Evolutionary conservation across 1,140 invertebrate species (phyloP), one percentile per base, ranked within the genome.

Genomic region (Drosophila nebulosa): DNA sequence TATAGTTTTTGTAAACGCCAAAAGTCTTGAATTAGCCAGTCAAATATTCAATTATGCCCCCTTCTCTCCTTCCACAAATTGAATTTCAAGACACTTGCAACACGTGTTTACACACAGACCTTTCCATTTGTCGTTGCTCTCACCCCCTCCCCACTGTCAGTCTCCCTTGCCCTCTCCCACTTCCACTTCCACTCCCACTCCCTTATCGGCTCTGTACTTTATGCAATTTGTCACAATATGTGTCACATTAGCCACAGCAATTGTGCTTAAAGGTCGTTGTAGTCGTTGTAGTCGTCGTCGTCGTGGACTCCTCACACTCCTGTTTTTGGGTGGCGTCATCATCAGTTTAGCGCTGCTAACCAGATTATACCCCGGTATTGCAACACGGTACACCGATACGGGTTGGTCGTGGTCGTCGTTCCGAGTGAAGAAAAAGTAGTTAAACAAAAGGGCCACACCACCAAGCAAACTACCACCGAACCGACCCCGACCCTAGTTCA

Each of bases 161-260:
- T 14, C 57, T 52, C 14, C n/a, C 3, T 42, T 22, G 7, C 1
- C 27, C 27, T n/a, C n/a, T n/a, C n/a, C n/a, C n/a, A n/a, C n/a
- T n/a, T n/a, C n/a, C n/a, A n/a, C n/a, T n/a, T n/a, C n/a, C n/a
- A n/a, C n/a, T n/a, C n/a, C n/a, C n/a, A n/a, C n/a, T n/a, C 7
- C 27, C 27, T 30, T 9, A 9, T 10, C 3, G 27, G 7, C 24
- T 27, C 51, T 39, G 67, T 80, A 64, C 68, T 78, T 78, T 39
- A 70, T 75, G 90, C 73, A 89, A 91, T 91, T 91, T 91, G 90
- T 91, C 90, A 91, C 90, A 91, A 91, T 91, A 91, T 91, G 90
- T 91, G 90, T 91, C 90, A 90, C 88, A 91, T 91, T 91, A 91
- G 86, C 70, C 80, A 90, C 89, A 90, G 90, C 88, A 90, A 91